Conservation (phyloP, 2,797 vertebrate species). For the Lepus townsendii region DNA sequence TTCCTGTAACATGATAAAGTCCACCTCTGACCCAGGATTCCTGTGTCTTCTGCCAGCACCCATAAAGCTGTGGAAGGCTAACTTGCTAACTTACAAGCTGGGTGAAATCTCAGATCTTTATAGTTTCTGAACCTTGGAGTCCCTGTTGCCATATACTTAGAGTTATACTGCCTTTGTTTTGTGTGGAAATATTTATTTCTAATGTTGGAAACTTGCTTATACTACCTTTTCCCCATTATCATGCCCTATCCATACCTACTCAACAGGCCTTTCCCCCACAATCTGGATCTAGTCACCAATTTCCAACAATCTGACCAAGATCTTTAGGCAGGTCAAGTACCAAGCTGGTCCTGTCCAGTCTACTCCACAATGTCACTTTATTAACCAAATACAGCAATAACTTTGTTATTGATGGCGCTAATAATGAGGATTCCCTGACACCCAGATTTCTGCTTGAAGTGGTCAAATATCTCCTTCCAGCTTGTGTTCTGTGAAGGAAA, state of each 20-base stretch:
- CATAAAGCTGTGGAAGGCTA: background rate
- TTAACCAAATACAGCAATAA: slow-evolving; percentile 27
- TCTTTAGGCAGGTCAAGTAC: slow-evolving; percentile 4
- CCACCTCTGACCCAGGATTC: background rate
- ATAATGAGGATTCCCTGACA: background rate
- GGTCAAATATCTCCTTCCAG: background rate
- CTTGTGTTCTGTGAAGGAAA: background rate
- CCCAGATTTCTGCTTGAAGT: background rate
- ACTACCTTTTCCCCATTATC: background rate
- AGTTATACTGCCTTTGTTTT: background rate
- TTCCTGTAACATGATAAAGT: background rate
- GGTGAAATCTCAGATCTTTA: background rate
- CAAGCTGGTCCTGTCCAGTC: background rate
- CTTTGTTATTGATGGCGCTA: background rate
- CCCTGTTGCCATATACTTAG: background rate
- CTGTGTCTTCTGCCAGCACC: background rate
- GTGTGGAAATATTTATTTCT: background rate
- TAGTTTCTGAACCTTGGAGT: background rate
- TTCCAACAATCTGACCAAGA: background rate
- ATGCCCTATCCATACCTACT: background rate
- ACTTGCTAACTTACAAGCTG: background rate
- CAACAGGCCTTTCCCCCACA: background rate
- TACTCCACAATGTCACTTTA: background rate
- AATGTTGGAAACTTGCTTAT: background rate
- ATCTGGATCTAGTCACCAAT: background rate